A percentile compares a stretch with the other conserved stretches of the same genome.
Evolutionary conservation across 1,140 invertebrate genomes (phyloP).

Genomic region (Limonius californicus): DNA sequence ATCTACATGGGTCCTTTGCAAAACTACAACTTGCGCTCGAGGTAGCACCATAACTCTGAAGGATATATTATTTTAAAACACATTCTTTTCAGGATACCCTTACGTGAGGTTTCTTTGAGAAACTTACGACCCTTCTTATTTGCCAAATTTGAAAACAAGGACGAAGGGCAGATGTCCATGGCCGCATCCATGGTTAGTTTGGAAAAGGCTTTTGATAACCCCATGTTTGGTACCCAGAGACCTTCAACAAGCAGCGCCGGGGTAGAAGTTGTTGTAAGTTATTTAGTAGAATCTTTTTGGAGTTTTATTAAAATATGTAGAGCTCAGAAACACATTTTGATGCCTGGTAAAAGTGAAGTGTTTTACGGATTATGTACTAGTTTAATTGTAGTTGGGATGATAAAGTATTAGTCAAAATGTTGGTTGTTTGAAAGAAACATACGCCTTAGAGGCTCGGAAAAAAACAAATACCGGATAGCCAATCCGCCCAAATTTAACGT

Average conservation of each 20-base stretch:
- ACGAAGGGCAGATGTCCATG: not conserved
- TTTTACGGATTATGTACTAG: no score
- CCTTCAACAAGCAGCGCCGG: not conserved
- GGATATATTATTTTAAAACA: no score
- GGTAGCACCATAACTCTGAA: not conserved
- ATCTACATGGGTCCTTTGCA: not conserved
- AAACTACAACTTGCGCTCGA: not conserved
- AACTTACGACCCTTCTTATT: not conserved
- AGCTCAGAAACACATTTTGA: no score
- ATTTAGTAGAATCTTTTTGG: no score
- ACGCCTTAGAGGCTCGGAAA: no score
- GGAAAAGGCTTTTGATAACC: slow-evolving; percentile 8
- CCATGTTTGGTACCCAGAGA: not conserved
- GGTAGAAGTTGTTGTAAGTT: not conserved
- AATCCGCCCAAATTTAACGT: no score
- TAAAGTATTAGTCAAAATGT: no score
- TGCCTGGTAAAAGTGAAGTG: no score
- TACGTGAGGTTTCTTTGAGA: not conserved
- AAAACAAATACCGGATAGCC: no score
- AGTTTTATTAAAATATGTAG: no score
- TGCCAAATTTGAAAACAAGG: slow-evolving; percentile 8
- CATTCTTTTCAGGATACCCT: not conserved
- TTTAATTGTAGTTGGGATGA: no score
- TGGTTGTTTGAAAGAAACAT: no score
- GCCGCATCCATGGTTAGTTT: not conserved